A percentile compares a stretch with the other conserved stretches of the same genome.
These are phyloP conservation scores for Scolopax rusticola DNA, from an alignment of 2,797 vertebrate species.

Conservation along the genomic window DNA sequence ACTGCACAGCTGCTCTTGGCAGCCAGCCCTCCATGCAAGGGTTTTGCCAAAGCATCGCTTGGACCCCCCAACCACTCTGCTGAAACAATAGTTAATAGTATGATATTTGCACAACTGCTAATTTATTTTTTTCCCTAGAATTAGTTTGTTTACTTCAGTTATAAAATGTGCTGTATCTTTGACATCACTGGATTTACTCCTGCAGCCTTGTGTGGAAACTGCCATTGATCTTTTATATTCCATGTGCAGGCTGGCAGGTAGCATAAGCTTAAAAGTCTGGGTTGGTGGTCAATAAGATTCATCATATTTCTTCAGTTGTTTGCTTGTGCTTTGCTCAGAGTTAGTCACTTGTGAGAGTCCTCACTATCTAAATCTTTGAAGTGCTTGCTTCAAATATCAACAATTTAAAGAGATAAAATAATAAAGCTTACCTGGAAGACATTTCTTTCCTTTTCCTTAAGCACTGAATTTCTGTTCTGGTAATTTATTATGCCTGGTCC, in stretches of 20 bases:
- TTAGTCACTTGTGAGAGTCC: neutral
- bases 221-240: neutral
- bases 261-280: neutral
- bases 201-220: neutral
- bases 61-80: neutral
- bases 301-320: neutral
- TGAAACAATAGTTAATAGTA: neutral
- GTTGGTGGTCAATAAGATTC: neutral
- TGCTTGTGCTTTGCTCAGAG: neutral
- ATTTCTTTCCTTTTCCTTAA: neutral
- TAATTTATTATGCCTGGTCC: neutral
- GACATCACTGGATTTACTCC: neutral
- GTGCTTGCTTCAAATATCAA: neutral
- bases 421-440: neutral
- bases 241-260: neutral
- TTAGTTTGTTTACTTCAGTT: neutral
- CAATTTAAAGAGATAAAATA: neutral
- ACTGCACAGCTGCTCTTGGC: slow-evolving; percentile 57
- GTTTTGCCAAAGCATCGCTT: neutral
- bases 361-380: neutral
- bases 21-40: neutral
- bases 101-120: neutral
- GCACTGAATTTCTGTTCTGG: neutral
- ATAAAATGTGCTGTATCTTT: neutral
- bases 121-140: neutral